phyloP scores from a whole-genome alignment of 2,113 vertebrate genomes.

The Anolis carolinensis region DNA sequence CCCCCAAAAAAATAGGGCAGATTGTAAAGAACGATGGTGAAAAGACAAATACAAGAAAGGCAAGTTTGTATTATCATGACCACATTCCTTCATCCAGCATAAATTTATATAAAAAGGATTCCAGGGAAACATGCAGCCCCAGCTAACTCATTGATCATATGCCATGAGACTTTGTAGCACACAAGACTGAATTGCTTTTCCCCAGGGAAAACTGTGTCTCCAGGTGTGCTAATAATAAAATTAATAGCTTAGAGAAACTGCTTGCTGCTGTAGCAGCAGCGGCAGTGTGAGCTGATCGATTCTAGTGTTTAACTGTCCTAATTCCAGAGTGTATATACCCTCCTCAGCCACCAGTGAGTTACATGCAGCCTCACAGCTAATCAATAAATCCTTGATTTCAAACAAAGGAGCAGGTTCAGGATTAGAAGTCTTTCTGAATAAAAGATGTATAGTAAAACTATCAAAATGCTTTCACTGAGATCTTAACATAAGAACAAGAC shows the following conservation, averaged over 20 bases:
- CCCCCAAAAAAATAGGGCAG: too few relatives aligned
- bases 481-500: constrained; percentile 38
- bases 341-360: constrained; percentile 71
- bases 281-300: constrained; percentile 76
- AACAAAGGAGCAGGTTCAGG: constrained; percentile 74
- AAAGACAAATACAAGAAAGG: not conserved
- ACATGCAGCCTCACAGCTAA: constrained; percentile 69
- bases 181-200: constrained; percentile 82
- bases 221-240: constrained; percentile 88
- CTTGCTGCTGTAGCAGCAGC: constrained; percentile 77
- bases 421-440: constrained; percentile 78
- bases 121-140: constrained; percentile 46
- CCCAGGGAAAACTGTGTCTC: constrained; percentile 79
- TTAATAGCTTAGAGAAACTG: constrained; percentile 87
- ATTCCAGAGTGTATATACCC: constrained; percentile 75
- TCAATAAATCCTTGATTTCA: constrained; percentile 81
- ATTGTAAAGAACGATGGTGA: not conserved
- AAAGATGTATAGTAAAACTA: constrained; percentile 71
- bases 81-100: constrained; percentile 42
- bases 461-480: constrained; percentile 63
- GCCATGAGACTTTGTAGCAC: constrained; percentile 72
- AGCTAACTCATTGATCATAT: constrained; percentile 76
- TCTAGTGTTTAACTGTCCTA: constrained; percentile 82
- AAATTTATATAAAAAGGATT: constrained; percentile 40
- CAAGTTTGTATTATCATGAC: constrained; percentile 21